phyloP scores from a whole-genome alignment of 2,113 vertebrate genomes.

The Eudyptes chrysolophus region DNA sequence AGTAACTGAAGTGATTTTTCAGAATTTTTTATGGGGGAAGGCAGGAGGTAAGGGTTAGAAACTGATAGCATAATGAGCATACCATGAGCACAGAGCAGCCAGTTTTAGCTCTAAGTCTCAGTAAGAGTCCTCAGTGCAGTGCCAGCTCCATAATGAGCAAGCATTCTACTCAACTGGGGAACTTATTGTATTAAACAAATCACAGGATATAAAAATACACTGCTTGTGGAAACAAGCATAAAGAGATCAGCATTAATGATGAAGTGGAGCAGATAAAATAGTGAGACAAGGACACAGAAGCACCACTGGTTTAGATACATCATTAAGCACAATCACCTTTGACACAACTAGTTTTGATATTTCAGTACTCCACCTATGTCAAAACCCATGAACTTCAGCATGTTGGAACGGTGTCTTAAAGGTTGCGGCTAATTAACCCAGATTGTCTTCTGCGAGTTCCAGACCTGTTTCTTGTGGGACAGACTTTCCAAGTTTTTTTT shows the following conservation, averaged over 20 bases:
- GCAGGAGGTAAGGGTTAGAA: not conserved
- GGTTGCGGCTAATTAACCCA: constrained; percentile 31
- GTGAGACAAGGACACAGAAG: not conserved
- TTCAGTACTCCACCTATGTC: not conserved
- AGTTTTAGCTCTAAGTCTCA: not conserved
- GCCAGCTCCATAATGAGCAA: constrained; percentile 2
- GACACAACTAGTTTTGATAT: constrained; percentile 38
- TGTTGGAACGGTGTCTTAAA: not conserved
- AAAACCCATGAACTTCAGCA: constrained; percentile 9
- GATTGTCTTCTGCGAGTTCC: not conserved
- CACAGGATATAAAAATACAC: not conserved
- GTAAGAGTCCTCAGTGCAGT: not conserved
- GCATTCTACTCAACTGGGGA: not conserved
- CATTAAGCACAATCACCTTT: constrained; percentile 42
- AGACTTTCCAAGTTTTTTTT: not conserved
- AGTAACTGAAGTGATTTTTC: not conserved
- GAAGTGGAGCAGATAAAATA: not conserved
- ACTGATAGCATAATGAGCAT: not conserved
- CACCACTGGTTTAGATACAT: not conserved
- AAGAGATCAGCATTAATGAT: constrained; percentile 31
- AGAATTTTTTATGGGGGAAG: not conserved
- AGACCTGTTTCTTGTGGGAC: not conserved
- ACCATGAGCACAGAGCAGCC: not conserved
- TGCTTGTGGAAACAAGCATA: constrained; percentile 11
- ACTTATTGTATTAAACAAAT: not conserved